Base-by-base conservation (phyloP, 2,113 vertebrate genomes). In the Nestor notabilis region DNA sequence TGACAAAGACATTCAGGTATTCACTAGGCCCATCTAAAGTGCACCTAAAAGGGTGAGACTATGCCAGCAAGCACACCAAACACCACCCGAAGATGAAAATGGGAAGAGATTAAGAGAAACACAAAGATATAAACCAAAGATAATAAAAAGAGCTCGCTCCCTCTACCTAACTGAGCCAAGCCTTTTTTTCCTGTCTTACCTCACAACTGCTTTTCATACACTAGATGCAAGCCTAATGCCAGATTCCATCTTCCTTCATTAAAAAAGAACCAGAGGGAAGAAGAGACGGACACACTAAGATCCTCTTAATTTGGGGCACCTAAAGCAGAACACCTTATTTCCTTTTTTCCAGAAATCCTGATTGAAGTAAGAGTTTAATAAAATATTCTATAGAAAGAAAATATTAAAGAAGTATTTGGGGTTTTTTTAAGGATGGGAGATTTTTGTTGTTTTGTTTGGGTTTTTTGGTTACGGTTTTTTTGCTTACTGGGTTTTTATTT, bases 1-100 rank as follows among this genome's bases (percentile, higher is more conserved):
- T 0, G 16, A 18, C 41, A 9, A 2, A 0, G n/a, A 20, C 4
- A 0, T 16, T 35, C n/a, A 58, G 56, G n/a, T 58, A 58, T 58
- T 35, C 56, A 24, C 56, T 35, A 35, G 33, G n/a, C 56, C 33
- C 33, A 58, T 24, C 33, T 58, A 35, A 58, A 13, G 35, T 16
- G 21, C 35, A 58, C 23, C 21, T 35, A 24, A 58, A 58, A 35
- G 56, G 21, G 13, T 24, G 9, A 58, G 14, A 58, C 33, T 35
- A 20, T 35, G 21, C 33, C 13, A 16, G 33, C 21, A 58, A 35
- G 33, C 23, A 58, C 21, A 35, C 33, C 33, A 58, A 24, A 24
- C 56, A 58, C 33, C 56, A 58, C n/a, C 13, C 56, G 35, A 49
- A n/a, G 27, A 44, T 8, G 27, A 70, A 44, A 58, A 70, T 2